Evolutionary conservation across 2,888 invertebrate genomes (phyloP).

Genomic region (Dicyrtoma fusca): DNA sequence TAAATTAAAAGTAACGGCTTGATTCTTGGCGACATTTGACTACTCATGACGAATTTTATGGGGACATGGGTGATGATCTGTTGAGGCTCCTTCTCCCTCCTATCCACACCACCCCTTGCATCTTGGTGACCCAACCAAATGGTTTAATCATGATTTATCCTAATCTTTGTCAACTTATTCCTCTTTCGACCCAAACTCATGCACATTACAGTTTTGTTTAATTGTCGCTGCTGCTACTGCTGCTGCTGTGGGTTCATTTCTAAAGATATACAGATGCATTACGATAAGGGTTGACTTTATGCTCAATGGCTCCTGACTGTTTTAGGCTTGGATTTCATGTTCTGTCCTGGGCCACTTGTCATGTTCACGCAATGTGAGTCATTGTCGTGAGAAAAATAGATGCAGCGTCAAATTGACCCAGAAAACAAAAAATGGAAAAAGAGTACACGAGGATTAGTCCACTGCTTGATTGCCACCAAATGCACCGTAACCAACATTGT

Average conservation of each 20-base stretch:
- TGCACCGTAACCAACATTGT: constrained; percentile 16
- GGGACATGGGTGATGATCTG: constrained; percentile 26
- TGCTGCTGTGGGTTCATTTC: too few relatives aligned
- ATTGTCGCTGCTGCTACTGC: too few relatives aligned
- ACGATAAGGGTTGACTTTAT: too few relatives aligned
- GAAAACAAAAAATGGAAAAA: background rate
- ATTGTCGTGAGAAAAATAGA: background rate
- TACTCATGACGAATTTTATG: constrained; percentile 25
- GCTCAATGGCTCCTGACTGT: too few relatives aligned
- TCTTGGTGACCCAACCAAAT: background rate
- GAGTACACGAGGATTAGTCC: background rate
- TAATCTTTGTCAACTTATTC: background rate
- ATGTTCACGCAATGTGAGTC: too few relatives aligned
- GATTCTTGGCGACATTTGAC: constrained; percentile 17
- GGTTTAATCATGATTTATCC: background rate
- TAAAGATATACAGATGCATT: too few relatives aligned
- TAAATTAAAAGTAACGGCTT: constrained; percentile 22
- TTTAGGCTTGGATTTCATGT: too few relatives aligned
- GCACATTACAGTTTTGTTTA: too few relatives aligned
- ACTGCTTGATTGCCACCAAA: constrained; percentile 19
- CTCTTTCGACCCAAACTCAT: too few relatives aligned
- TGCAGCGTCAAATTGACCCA: constrained; percentile 8
- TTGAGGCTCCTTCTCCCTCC: background rate
- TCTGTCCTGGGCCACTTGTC: too few relatives aligned
- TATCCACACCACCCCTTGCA: too few relatives aligned